Percentiles rank a stretch among this genome's conserved stretches.
Conservation (phyloP, 1,140 invertebrate genomes). For the Harlomillsia oculata region DNA sequence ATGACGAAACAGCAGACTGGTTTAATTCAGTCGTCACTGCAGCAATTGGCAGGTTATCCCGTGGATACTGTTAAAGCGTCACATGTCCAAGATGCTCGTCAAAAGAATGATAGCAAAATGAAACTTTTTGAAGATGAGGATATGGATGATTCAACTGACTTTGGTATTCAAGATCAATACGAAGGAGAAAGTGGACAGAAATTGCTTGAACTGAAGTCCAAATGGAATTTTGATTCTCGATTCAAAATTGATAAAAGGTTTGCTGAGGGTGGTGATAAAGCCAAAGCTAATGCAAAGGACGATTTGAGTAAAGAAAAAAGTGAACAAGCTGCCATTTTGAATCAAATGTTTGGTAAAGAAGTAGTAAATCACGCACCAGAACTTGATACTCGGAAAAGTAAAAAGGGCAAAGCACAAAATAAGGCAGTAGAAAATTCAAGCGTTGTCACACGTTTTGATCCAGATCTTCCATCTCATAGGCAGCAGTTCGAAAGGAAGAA, state of each 20-base stretch:
- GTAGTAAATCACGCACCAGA: neutral
- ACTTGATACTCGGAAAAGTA: neutral
- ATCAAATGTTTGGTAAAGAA: slow-evolving; percentile 16
- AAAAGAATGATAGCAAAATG: slow-evolving; percentile 2
- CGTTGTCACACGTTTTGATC: slow-evolving; percentile 18
- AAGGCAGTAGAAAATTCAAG: neutral
- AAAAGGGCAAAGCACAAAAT: neutral
- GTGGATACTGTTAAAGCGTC: neutral
- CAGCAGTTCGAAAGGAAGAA: slow-evolving; percentile 1
- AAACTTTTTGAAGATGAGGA: slow-evolving; percentile 14
- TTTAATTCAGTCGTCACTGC: slow-evolving; percentile 5
- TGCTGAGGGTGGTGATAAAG: slow-evolving; percentile 9
- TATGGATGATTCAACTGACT: neutral
- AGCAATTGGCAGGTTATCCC: neutral
- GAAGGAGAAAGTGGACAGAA: slow-evolving; percentile 22
- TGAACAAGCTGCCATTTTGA: slow-evolving; percentile 13
- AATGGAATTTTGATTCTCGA: slow-evolving; percentile 19
- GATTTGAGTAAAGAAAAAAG: slow-evolving; percentile 15
- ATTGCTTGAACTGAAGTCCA: slow-evolving; percentile 17
- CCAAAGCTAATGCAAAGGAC: neutral
- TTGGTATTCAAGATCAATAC: slow-evolving; percentile 19
- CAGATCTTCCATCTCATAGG: neutral
- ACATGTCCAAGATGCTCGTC: neutral
- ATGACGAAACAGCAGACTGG: neutral
- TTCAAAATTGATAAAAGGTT: slow-evolving; percentile 29